Conservation (phyloP, 2,113 vertebrate species). For the Sialia sialis region DNA sequence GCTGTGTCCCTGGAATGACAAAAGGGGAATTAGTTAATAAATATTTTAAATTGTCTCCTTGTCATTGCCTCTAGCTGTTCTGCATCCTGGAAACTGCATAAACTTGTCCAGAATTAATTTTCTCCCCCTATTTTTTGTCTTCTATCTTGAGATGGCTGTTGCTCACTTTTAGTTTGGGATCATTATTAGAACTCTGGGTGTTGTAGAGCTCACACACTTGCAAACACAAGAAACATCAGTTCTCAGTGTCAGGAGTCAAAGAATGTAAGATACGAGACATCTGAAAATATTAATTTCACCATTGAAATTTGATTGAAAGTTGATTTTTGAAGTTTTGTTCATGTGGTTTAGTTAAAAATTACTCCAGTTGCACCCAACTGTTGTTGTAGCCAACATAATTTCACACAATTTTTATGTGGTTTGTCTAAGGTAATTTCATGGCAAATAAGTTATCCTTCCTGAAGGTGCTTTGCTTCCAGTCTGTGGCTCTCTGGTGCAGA, state of each 20-base stretch:
- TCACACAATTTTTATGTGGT: neutral
- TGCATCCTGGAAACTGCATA: neutral
- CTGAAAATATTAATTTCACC: neutral
- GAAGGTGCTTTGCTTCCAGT: neutral
- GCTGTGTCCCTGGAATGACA: neutral
- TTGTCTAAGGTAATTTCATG: neutral
- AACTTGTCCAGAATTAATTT: neutral
- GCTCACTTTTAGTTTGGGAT: neutral
- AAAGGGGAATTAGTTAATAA: neutral
- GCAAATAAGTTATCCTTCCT: neutral
- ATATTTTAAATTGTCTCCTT: neutral
- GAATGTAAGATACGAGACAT: neutral
- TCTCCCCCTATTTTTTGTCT: neutral
- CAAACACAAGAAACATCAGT: neutral
- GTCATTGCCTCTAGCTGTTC: neutral
- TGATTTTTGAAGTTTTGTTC: neutral
- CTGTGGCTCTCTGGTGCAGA: neutral
- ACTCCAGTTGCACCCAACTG: neutral
- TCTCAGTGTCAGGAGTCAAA: neutral
- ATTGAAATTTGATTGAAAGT: no score
- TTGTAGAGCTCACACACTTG: neutral
- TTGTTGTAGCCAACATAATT: neutral
- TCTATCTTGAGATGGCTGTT: neutral
- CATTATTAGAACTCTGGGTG: neutral
- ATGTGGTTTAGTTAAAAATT: neutral